Base-by-base conservation (phyloP, 2,797 vertebrate genomes). In the Hemitrygon akajei region DNA sequence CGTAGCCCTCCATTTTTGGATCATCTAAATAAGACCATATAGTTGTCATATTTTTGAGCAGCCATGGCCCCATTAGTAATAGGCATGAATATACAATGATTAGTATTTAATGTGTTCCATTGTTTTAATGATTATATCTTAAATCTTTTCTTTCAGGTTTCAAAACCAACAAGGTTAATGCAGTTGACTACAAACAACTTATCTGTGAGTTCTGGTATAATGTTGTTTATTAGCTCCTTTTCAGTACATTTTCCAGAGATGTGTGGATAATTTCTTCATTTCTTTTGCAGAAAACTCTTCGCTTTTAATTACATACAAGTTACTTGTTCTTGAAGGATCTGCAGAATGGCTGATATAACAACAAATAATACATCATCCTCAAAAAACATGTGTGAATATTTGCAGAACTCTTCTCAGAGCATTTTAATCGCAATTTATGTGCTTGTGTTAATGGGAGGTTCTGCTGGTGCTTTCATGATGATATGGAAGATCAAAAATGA, bases 401-500 rank as follows among this genome's bases (percentile, higher is more conserved):
- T 92, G 89, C 20, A 47, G 37, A 30, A 7, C 40, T 27, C 2
- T 73, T 6, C 25, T 91, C 94, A 94, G 66, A 0, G 2, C 0
- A 20, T 94, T 6, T 95, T 98, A n/a, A 93, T 96, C 79, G 22
- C 66, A 7, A 96, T 98, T 94, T 97, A 99, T 94, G 95, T 94
- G 0, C 0, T 96, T 0, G 98, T 97, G 69, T 95, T 99, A 0
- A 1, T 97, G 40, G 96, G 95, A 20, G 98, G 98, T 1, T 95
- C 94, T 30, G 58, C 95, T 0, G 98, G 98, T 16, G 94, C 97
- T 66, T 94, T 95, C 93, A 95, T 96, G 0, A 98, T 98, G 96
- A 94, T 96, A 0, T 96, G 96, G 93, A 94, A 97, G 27, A 94
- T 99, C 56, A 98, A 97, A 95, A 97, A 97, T 95, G 97, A 96